Evolutionary conservation across 2,888 invertebrate genomes (phyloP).

Genomic region (Mactromeris polynyma): DNA sequence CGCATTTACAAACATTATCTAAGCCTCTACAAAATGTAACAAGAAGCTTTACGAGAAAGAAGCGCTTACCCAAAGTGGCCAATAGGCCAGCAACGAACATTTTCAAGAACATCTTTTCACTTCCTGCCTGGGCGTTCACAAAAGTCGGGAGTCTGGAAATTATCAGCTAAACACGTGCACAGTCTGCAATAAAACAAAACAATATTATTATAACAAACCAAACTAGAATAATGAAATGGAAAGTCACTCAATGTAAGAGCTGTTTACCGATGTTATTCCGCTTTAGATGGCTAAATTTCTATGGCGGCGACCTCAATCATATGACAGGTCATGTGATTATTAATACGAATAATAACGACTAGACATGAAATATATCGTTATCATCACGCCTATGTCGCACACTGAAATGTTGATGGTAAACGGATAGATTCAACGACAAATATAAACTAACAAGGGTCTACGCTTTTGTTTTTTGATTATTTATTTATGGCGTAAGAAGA

Average conservation of each 20-base stretch:
- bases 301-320: constrained; percentile 45
- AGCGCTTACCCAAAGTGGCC: constrained; percentile 26
- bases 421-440: too few species aligned
- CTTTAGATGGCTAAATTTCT: neutral
- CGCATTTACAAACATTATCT: too few species aligned
- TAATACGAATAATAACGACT: constrained; percentile 10
- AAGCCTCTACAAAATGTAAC: too few species aligned
- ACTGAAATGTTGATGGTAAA: neutral
- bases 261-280: neutral
- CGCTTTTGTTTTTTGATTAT: too few species aligned
- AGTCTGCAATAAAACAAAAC: neutral
- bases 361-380: neutral
- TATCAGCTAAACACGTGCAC: neutral
- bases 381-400: constrained; percentile 7
- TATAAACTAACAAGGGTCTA: too few species aligned
- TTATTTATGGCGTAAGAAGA: too few species aligned
- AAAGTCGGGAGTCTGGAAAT: neutral
- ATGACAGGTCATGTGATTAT: constrained; percentile 43
- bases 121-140: constrained; percentile 15
- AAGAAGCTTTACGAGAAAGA: neutral
- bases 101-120: constrained; percentile 38
- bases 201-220: neutral
- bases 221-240: neutral
- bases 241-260: neutral
- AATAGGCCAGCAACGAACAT: constrained; percentile 11